Evolutionary conservation across 2,797 vertebrate species (phyloP).

Genomic region (Nannoperca obscura): DNA sequence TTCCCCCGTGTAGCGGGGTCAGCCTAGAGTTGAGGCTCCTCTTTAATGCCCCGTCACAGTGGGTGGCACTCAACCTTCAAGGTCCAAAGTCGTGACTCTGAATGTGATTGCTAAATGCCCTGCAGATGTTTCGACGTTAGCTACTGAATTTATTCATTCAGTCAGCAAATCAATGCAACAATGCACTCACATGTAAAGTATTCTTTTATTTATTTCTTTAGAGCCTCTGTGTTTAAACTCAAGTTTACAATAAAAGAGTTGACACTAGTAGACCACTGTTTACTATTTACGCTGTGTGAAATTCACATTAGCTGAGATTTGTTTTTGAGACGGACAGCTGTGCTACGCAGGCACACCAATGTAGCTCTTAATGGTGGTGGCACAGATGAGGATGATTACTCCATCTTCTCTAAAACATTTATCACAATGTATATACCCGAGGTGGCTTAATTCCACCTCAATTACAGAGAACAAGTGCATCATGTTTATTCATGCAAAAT

Average conservation of each 20-base stretch:
- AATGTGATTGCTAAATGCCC: constrained; percentile 33
- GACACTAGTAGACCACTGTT: background rate
- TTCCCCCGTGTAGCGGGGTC: constrained; percentile 18
- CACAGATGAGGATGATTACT: constrained; percentile 24
- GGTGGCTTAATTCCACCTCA: constrained; percentile 25
- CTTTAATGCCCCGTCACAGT: constrained; percentile 24
- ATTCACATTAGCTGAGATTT: background rate
- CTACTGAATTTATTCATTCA: constrained; percentile 29
- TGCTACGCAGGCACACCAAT: background rate
- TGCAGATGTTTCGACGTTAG: constrained; percentile 45
- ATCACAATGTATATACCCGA: constrained; percentile 3
- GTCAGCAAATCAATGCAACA: constrained; percentile 24
- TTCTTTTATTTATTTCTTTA: background rate
- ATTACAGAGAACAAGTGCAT: constrained; percentile 11
- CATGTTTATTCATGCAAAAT: constrained; percentile 33
- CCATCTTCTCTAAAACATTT: constrained; percentile 4
- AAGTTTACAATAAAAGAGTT: background rate
- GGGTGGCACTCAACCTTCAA: constrained; percentile 9
- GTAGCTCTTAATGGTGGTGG: constrained; percentile 1
- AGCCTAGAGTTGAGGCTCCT: constrained; percentile 14
- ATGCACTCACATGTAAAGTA: background rate
- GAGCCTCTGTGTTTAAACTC: background rate
- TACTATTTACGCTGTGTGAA: background rate
- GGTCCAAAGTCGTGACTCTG: constrained; percentile 30
- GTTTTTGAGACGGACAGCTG: background rate